Percentiles rank a stretch among this genome's conserved stretches.
Conservation (phyloP, 2,888 invertebrate species). For the Isotomurus palustris region DNA sequence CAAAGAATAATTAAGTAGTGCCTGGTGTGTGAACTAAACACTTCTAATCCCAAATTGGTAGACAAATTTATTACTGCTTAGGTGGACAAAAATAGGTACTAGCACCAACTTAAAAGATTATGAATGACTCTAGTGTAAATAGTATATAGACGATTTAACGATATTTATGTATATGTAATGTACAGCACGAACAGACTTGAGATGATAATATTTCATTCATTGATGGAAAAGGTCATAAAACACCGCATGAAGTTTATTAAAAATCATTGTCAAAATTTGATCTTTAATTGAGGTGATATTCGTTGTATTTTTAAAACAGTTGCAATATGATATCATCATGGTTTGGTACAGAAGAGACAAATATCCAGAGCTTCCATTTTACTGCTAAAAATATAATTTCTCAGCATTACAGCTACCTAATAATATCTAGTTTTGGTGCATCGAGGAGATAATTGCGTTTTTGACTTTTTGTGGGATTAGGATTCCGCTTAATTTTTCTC, state of each 20-base stretch:
- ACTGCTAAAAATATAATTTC: conserved; percentile 31
- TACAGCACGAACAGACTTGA: conserved; percentile 16
- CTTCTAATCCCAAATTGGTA: conserved; percentile 2
- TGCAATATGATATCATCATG: conserved; percentile 8
- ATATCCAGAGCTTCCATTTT: conserved; percentile 8
- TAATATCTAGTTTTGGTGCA: conserved; percentile 32
- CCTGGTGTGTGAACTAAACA: background rate
- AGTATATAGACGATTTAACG: background rate
- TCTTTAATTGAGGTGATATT: conserved; percentile 14
- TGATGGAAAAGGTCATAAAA: conserved; percentile 13
- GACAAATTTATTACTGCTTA: background rate
- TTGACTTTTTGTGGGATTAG: conserved; percentile 8
- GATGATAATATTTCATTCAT: conserved; percentile 9
- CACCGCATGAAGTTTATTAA: conserved; percentile 9
- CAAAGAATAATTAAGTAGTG: background rate
- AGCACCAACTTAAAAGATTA: conserved; percentile 8
- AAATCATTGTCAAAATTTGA: conserved; percentile 10
- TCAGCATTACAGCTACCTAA: conserved; percentile 16
- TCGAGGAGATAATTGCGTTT: conserved; percentile 22
- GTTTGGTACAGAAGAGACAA: conserved; percentile 7
- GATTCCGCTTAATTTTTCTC: conserved; percentile 13
- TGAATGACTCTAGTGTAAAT: background rate
- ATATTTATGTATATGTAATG: conserved; percentile 8
- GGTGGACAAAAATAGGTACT: conserved; percentile 5
- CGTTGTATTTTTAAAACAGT: conserved; percentile 16